Evolutionary conservation across 2,113 vertebrate genomes (phyloP), one percentile per base, ranked within the genome.

Genomic region (Eretmochelys imbricata): DNA sequence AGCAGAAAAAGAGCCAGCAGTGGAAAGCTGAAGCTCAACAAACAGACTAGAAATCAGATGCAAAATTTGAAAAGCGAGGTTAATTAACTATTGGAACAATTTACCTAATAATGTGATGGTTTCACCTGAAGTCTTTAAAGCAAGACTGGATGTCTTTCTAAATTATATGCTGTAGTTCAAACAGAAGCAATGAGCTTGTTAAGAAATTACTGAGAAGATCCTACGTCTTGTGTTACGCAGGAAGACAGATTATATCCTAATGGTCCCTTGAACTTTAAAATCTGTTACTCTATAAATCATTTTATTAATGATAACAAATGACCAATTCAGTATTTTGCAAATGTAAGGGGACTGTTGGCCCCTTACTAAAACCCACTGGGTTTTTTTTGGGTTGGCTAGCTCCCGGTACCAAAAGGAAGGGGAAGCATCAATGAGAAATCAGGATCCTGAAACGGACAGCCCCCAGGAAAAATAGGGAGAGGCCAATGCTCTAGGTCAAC

Each of bases 231-330:
- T 27, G 51, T 5, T 10, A 49, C 9, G 29, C 2, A 51, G 1
- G 12, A 81, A 10, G 16, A 27, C 31, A 76, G 62, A 50, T 5
- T 17, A 91, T 0, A 0, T 11, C 10, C 76, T 76, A 2, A 19
- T 11, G 53, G 2, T 29, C 76, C 54, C 86, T 89, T 4, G 86
- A 24, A 2, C 29, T 20, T 78, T 2, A 51, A 1, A 35, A n/a
- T 48, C 55, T 88, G 4, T 53, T 46, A 87, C 59, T 46, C 55
- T 80, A 76, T 1, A 50, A 82, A 81, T 13, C 90, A 80, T 4
- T 59, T 9, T 17, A 48, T 42, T 35, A 9, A 82, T 5, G 53
- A 2, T 51, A 93, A 89, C 19, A 2, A 59, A 51, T 0, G 0
- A 82, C 78, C 31, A 72, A 3, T 27, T 19, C 87, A 83, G 13